A percentile compares a stretch with the other conserved stretches of the same genome.
Evolutionary conservation across 1,140 invertebrate species (phyloP).

Genomic region (Lutraria rhynchaena): DNA sequence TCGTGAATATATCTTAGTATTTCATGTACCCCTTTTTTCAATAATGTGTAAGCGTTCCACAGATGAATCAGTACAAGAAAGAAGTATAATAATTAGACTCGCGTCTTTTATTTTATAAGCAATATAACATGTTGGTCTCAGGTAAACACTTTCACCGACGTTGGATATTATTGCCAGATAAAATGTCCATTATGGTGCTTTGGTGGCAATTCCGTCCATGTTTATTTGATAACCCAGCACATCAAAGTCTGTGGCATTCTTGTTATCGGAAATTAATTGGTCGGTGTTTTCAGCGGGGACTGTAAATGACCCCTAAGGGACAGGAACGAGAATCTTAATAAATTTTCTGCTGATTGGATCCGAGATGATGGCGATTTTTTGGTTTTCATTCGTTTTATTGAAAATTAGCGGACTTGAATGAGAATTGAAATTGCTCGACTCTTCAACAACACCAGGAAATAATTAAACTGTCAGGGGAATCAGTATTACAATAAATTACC

Average conservation of each 20-base stretch:
- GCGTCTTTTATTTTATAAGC: too few relatives aligned
- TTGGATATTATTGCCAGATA: background rate
- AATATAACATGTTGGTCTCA: too few relatives aligned
- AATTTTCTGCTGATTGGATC: constrained; percentile 18
- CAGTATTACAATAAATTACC: too few relatives aligned
- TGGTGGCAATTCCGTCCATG: constrained; percentile 11
- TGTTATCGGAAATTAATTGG: constrained; percentile 52
- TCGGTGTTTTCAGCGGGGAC: constrained; percentile 13
- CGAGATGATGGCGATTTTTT: constrained; percentile 17
- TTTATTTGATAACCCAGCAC: constrained; percentile 40
- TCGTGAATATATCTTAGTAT: too few relatives aligned
- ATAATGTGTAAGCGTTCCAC: too few relatives aligned
- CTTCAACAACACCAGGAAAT: too few relatives aligned
- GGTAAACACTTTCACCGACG: background rate
- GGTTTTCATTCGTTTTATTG: constrained; percentile 15
- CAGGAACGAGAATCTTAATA: background rate
- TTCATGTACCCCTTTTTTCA: too few relatives aligned
- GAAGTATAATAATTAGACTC: too few relatives aligned
- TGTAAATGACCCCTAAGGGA: constrained; percentile 48
- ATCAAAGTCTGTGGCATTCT: constrained; percentile 24
- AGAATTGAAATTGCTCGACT: too few relatives aligned
- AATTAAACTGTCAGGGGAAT: too few relatives aligned
- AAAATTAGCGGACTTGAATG: too few relatives aligned
- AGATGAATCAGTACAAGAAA: too few relatives aligned
- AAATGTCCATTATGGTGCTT: background rate